Base-by-base conservation (phyloP, 2,113 vertebrate species). In the Pantherophis guttatus region DNA sequence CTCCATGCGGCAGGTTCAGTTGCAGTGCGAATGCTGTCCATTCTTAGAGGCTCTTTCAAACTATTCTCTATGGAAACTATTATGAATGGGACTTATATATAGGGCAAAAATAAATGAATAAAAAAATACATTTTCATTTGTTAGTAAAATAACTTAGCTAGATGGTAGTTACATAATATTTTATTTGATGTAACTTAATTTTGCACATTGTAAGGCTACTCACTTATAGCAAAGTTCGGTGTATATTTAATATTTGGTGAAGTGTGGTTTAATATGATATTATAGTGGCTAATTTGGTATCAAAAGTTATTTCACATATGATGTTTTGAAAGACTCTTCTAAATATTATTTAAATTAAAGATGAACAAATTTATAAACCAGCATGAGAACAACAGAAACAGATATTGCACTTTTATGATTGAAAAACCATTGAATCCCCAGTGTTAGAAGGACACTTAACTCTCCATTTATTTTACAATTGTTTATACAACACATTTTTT, bases 171-270 rank as follows among this genome's bases (percentile, higher is more conserved):
- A 94, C 86, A 91, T 59, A 9, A 87, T 95, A 59, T 92, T 95
- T 91, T 86, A 90, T 95, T 93, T 93, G 92, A 94, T 94, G 21
- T 17, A 55, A 48, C 44, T 48, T 48, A 48, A 39, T 58, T 91
- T 96, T 96, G 50, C 19, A 86, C 91, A 44, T 59, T 44, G 3
- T 88, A 19, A 8, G 55, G 15, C 94, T 96, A 33, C 95, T 92
- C 93, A 87, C 1, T 88, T 39, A 2, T 15, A 57, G 55, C 86
- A 3, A 9, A 90, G 39, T 94, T 95, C 70, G 39, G 0, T 94
- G 92, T 93, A 8, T 91, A 48, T 94, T 95, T 90, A 55, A 87
- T 86, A 94, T 81, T 81, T 81, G 70, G 17, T 39, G 70, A 81
- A 39, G 33, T 39, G 75, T 44, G 17, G 17, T 19, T 39, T 39